These are phyloP conservation scores for Lethrus apterus DNA, from an alignment of 1,140 invertebrate species.

Conservation along the genomic window DNA sequence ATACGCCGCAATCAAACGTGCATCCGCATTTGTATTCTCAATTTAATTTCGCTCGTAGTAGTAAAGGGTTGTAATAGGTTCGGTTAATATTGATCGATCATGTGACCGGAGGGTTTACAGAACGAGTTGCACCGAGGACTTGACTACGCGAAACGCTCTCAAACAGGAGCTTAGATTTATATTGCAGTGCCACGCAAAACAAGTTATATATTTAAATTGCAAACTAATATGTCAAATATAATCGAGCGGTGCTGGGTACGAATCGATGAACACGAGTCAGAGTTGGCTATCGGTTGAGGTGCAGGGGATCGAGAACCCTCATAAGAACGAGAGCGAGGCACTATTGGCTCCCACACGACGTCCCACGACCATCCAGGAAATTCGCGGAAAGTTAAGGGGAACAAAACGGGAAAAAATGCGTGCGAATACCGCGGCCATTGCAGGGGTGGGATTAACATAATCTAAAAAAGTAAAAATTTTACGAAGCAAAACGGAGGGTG, in stretches of 20 bases:
- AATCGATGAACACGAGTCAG: conserved; percentile 17
- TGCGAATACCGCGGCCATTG: conserved; percentile 20
- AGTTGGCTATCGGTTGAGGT: not conserved
- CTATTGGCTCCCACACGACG: conserved; percentile 21
- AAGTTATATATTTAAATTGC: conserved; percentile 25
- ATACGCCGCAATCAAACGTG: conserved; percentile 19
- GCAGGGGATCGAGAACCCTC: conserved; percentile 13
- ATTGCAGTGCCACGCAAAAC: conserved; percentile 22
- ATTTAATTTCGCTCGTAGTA: conserved; percentile 21
- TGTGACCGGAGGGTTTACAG: conserved; percentile 5
- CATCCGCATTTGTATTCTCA: conserved; percentile 28
- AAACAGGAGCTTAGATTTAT: conserved; percentile 20
- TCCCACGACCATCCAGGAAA: conserved; percentile 15
- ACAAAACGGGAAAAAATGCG: conserved; percentile 23
- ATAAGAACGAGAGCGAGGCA: conserved; percentile 11
- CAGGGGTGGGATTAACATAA: conserved; percentile 26
- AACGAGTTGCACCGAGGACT: conserved; percentile 3
- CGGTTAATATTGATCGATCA: conserved; percentile 22
- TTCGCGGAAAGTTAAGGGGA: conserved; percentile 20
- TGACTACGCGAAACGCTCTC: not conserved
- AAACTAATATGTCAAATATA: conserved; percentile 25
- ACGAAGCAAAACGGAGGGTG: too few relatives aligned
- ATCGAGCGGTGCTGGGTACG: conserved; percentile 24
- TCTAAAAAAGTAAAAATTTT: conserved; percentile 10
- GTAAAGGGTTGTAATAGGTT: conserved; percentile 28